These are phyloP conservation scores for Etheostoma nigrum DNA, from an alignment of 2,797 vertebrate species.

Conservation along the genomic window DNA sequence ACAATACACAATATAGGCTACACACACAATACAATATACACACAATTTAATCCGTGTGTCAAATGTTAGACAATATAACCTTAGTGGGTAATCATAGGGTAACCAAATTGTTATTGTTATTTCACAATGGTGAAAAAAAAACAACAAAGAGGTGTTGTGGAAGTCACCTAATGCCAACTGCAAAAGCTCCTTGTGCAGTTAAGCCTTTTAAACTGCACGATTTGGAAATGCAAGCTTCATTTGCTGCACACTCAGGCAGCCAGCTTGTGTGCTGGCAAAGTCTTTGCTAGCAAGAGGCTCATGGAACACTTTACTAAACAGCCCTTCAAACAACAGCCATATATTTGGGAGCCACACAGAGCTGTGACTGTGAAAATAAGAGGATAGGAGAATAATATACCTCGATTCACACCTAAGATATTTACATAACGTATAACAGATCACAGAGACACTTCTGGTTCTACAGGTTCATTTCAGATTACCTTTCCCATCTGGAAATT, in stretches of 20 bases:
- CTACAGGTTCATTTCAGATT: neutral
- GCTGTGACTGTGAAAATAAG: slow-evolving; percentile 32
- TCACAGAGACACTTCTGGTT: slow-evolving; percentile 5
- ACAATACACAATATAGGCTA: too few species aligned
- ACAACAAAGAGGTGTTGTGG: slow-evolving; percentile 25
- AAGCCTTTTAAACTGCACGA: slow-evolving; percentile 69
- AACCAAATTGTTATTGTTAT: neutral
- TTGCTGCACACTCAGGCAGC: slow-evolving; percentile 40
- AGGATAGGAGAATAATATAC: slow-evolving; percentile 14
- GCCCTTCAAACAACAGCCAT: slow-evolving; percentile 30
- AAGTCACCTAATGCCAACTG: slow-evolving; percentile 45
- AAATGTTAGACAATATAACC: neutral
- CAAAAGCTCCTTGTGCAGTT: slow-evolving; percentile 68
- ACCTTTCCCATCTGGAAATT: neutral
- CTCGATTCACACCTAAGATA: slow-evolving; percentile 27
- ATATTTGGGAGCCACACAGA: slow-evolving; percentile 36
- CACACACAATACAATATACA: too few species aligned
- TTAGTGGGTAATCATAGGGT: neutral
- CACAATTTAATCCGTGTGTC: neutral
- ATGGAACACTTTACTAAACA: slow-evolving; percentile 28
- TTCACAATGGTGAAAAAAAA: too few species aligned
- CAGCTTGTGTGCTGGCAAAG: slow-evolving; percentile 30
- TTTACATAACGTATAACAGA: slow-evolving; percentile 12
- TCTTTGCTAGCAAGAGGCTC: slow-evolving; percentile 27
- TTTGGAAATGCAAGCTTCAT: slow-evolving; percentile 71